Evolutionary conservation across 2,797 vertebrate genomes (phyloP).

Genomic region (Phataginus tetradactyla): DNA sequence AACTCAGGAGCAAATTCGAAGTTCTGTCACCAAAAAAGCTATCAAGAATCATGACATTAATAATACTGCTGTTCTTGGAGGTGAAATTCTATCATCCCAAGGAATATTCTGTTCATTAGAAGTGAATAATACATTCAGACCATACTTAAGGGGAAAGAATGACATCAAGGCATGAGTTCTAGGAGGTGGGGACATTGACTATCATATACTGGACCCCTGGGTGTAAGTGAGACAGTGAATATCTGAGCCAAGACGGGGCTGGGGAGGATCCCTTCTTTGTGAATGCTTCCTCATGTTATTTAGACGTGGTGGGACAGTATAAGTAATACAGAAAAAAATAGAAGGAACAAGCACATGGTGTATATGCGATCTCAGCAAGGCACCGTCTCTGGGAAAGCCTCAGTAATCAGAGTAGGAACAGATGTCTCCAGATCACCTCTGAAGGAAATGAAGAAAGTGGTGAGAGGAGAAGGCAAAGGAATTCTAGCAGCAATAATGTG

Average conservation of each 20-base stretch:
- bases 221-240: neutral
- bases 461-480: neutral
- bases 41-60: neutral
- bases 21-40: neutral
- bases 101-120: neutral
- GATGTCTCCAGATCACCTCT: neutral
- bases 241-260: neutral
- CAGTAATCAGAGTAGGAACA: neutral
- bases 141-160: neutral
- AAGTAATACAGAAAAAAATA: neutral
- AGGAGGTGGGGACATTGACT: neutral
- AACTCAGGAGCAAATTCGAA: neutral
- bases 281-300: neutral
- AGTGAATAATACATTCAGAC: neutral
- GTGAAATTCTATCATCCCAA: neutral
- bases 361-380: neutral
- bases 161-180: neutral
- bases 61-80: neutral
- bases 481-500: neutral
- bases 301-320: neutral
- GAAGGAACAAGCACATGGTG: neutral
- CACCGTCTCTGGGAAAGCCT: neutral
- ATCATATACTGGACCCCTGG: neutral
- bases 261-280: neutral
- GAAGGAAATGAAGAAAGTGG: neutral